Evolutionary conservation across 2,888 invertebrate genomes (phyloP), one percentile per base, ranked within the genome.

Genomic region (Deroplatys truncata): DNA sequence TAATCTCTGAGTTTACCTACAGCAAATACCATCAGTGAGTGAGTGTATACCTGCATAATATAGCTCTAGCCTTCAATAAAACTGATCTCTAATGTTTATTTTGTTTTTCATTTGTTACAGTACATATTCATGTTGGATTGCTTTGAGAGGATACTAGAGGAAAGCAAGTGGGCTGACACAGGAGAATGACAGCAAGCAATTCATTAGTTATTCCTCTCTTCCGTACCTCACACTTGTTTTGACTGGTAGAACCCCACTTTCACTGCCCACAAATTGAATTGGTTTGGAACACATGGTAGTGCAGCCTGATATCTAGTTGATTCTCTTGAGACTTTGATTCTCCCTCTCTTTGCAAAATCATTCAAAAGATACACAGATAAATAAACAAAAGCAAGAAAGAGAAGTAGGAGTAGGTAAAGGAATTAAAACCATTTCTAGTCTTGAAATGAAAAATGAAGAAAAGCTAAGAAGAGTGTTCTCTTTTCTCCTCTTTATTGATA

Each of bases 61-160:
- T 13, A 43, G 13, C 43, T 43, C 43, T 43, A 35, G 35, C 1
- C 31, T 31, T 31, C 9, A 35, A 35, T 7, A 35, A 35, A 5
- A 35, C 7, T 35, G 43, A 13, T 13, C 43, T 43, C 43, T 43
- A 2, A 43, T 43, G 43, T 86, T 87, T 5, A 20, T 31, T 72
- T 82, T 87, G 5, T 31, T 72, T 82, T 82, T 84, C 31, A 13
- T 10, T 86, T 83, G n/a, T 88, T 96, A 28, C 95, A 98, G 98
- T 98, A 97, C 92, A 96, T 97, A 92, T 98, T 96, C 94, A 96
- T 98, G 93, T 96, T 97, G 94, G 99, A 98, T 93, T 99, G 99
- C 94, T 98, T 99, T 94, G 98, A 98, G 93, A 96, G 98, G 95
- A 97, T 99, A 95, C 97, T 97, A 93, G 98, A 98, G 93, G 99